Evolutionary conservation across 2,888 invertebrate species (phyloP), one percentile per base, ranked within the genome.

Genomic region (Onthophagus sagittarius): DNA sequence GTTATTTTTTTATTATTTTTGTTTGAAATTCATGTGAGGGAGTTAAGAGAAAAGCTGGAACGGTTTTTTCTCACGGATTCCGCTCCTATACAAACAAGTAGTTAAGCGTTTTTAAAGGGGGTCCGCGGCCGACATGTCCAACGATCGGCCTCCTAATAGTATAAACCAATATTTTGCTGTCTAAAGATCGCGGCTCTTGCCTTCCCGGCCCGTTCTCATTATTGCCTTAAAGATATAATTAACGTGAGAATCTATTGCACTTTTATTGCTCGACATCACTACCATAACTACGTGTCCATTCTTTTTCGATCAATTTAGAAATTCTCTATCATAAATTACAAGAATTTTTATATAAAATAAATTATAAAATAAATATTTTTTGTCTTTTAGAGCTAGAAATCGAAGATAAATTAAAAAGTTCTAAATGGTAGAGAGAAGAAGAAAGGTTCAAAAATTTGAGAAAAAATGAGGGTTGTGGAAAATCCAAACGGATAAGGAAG

Each of bases 201-300:
- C 39, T 53, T 53, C 39, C 39, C 39, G 39, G 39, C 4, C 39
- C 39, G 39, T 53, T 72, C 76, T 77, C 77, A 77, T 77, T 76
- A 77, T 77, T 77, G 74, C 76, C 75, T 77, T 76, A 77, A 77
- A 74, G 77, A 75, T 77, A 77, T 77, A 77, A 77, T 77, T 77
- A 75, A 76, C 77, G 77, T 77, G 77, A 75, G 77, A 77, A 76
- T 77, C 74, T 73, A 76, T 77, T 74, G 71, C 71, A 75, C 39
- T 77, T 76, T 76, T 74, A 72, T 74, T 74, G 72, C 74, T 11
- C 39, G 9, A 2, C 23, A 23, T 23, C 23, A 2, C 23, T 23
- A 23, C 9, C 4, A 53, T 53, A 53, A 53, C 4, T 53, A 53
- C 39, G 39, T 53, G 39, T 53, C 39, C 9, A 11, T 11, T 53